These are phyloP conservation scores for Leuctra nigra DNA, from an alignment of 2,888 invertebrate genomes.

Conservation along the genomic window DNA sequence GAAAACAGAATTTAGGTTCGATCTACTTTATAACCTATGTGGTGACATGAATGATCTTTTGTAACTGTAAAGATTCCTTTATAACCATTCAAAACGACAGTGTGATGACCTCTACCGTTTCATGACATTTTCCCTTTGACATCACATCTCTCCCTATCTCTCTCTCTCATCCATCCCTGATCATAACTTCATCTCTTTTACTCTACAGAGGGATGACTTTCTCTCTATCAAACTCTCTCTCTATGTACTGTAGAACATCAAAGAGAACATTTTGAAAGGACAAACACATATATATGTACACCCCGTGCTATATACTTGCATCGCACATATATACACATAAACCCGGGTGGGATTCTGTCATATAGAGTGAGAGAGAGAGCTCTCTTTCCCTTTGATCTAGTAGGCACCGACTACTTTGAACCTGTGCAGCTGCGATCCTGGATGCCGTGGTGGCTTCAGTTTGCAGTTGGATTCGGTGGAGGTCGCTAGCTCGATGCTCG, in stretches of 20 bases:
- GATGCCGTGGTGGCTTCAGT: not conserved
- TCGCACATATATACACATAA: conserved; percentile 17
- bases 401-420: conserved; percentile 5
- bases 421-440: not conserved
- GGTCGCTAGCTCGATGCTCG: not conserved
- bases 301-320: not conserved
- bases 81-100: no score
- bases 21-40: no score
- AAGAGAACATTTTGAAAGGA: conserved; percentile 5
- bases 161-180: conserved; percentile 20
- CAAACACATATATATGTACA: conserved; percentile 5
- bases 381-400: conserved; percentile 1
- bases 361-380: no score
- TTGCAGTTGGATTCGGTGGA: not conserved
- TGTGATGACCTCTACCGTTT: no score
- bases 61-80: no score
- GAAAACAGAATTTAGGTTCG: no score
- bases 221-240: not conserved
- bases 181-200: not conserved
- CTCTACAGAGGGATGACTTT: not conserved
- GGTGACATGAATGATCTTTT: no score
- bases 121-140: no score
- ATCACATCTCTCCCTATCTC: conserved; percentile 9
- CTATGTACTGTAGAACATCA: not conserved
- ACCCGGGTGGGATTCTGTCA: conserved; percentile 6